A percentile compares a stretch with the other conserved stretches of the same genome.
Conservation (phyloP, 2,888 invertebrate species). For the Polylopha cassiicola region DNA sequence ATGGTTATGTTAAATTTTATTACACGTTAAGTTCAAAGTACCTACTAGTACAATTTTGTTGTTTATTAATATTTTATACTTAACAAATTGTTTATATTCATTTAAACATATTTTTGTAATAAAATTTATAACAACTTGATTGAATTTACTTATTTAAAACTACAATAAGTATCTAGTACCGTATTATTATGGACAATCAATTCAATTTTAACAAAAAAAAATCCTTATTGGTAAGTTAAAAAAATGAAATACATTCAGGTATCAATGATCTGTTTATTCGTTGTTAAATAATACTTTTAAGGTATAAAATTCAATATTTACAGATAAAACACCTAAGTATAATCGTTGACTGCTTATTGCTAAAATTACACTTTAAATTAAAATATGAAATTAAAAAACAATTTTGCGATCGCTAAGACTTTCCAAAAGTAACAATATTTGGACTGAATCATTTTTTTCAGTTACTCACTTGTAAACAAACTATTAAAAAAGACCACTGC, state of each 20-base stretch:
- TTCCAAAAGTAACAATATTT: conserved; percentile 10
- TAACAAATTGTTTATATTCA: conserved; percentile 26
- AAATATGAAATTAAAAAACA: conserved; percentile 18
- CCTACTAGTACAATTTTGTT: conserved; percentile 33
- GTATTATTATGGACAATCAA: too few relatives aligned
- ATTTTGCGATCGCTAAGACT: conserved; percentile 2
- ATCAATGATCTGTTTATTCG: conserved; percentile 34
- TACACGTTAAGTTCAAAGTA: conserved; percentile 19
- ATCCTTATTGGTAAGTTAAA: neutral
- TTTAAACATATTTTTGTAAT: conserved; percentile 34
- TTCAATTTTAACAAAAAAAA: neutral
- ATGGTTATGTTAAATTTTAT: conserved; percentile 12
- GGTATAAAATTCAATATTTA: conserved; percentile 46
- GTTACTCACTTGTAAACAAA: too few relatives aligned
- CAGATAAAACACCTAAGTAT: too few relatives aligned
- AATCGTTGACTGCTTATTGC: conserved; percentile 1
- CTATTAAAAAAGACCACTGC: too few relatives aligned
- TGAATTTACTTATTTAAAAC: conserved; percentile 17
- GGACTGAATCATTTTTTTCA: too few relatives aligned
- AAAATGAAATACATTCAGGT: neutral
- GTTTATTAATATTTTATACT: conserved; percentile 26
- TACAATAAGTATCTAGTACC: neutral
- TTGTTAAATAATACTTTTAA: conserved; percentile 54
- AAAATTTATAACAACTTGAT: conserved; percentile 28
- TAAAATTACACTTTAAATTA: conserved; percentile 9